Evolutionary conservation across 1,140 invertebrate species (phyloP).

Genomic region (Drosophila triauraria): DNA sequence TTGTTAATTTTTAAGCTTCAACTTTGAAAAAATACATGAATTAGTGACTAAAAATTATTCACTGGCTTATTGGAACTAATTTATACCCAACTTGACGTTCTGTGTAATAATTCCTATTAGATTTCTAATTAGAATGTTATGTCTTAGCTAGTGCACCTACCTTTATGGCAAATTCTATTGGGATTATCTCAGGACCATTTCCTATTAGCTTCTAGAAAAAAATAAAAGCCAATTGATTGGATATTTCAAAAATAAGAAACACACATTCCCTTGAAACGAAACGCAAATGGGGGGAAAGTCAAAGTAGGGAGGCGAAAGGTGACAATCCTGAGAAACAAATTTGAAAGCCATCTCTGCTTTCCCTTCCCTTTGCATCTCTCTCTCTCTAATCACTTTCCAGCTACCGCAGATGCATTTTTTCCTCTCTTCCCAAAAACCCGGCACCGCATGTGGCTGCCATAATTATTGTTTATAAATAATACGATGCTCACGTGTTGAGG

Average conservation of each 20-base stretch:
- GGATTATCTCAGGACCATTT: conserved; percentile 49
- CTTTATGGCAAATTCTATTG: conserved; percentile 16
- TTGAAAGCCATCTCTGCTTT: conserved; percentile 40
- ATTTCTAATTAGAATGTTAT: conserved; percentile 17
- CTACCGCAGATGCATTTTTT: conserved; percentile 50
- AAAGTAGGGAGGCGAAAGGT: conserved; percentile 52
- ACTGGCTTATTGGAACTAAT: no score
- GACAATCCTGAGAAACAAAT: conserved; percentile 74
- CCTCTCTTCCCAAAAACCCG: conserved; percentile 4
- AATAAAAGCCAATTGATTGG: conserved; percentile 47
- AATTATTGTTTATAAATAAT: conserved; percentile 82
- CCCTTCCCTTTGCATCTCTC: conserved; percentile 3
- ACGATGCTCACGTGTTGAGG: conserved; percentile 64
- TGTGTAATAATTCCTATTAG: no score
- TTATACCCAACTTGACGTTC: no score
- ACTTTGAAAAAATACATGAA: no score
- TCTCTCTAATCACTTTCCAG: conserved; percentile 46
- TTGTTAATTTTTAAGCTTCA: no score
- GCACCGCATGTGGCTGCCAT: conserved; percentile 59
- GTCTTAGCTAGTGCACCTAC: neutral
- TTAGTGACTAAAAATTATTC: no score
- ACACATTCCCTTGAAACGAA: conserved; percentile 5
- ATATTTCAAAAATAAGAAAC: conserved; percentile 53
- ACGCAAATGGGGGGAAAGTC: conserved; percentile 53
- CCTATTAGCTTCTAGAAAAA: neutral